Evolutionary conservation across 2,113 vertebrate genomes (phyloP), one percentile per base, ranked within the genome.

Genomic region (Emydura subglobosa): DNA sequence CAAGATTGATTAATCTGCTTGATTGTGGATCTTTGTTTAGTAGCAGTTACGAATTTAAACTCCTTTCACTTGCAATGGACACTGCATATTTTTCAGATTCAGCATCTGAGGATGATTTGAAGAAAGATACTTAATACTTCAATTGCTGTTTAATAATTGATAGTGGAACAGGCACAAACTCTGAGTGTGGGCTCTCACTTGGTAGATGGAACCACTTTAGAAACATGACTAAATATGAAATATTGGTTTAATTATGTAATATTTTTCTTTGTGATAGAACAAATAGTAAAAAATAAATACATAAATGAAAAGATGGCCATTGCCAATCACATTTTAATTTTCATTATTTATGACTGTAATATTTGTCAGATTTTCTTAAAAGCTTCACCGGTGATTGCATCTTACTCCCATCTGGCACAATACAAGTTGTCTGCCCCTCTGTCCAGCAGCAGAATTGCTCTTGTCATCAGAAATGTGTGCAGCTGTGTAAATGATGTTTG

Each of bases 1-100:
- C 95, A 93, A 87, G 94, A 97, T 86, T 95, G 94, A 97, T 95
- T 91, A 95, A 96, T 95, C 93, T 1, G 13, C 91, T 93, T 95
- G 94, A 95, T 87, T 95, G 0, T 82, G 88, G 89, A 87, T 94
- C 83, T 97, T 96, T 94, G 93, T 94, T 76, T 88, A 92, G 79
- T 86, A 65, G 61, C 50, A 87, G 96, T 95, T 96, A 53, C 85
- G 89, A 65, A 92, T 94, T 94, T 91, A 82, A 92, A 54, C 72
- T 85, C 84, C 76, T 85, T 83, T 76, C 84, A 80, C 29, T 88
- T 85, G 85, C 88, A 29, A 3, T 24, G 51, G 82, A 10, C 88
- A 24, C 34, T 88, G 65, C 25, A 51, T 13, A 13, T 81, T 42
- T 81, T 5, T 19, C 44, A 90, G 91, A 68, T 54, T 85, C 55